Evolutionary conservation across 2,888 invertebrate species (phyloP).

Genomic region (Latrodectus elegans): DNA sequence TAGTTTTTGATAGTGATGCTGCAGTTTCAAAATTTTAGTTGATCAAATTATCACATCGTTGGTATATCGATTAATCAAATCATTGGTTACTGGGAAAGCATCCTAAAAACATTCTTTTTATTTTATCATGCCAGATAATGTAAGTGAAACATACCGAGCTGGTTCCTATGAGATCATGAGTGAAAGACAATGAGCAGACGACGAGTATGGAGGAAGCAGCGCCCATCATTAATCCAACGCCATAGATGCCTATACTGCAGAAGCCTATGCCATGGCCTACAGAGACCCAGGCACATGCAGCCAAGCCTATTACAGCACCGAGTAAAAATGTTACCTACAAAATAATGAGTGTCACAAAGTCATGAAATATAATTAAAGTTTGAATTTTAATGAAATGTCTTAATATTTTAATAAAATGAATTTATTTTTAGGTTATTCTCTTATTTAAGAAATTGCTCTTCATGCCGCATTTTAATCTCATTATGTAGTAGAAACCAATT

Average conservation of each 20-base stretch:
- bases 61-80: too few relatives aligned
- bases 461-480: too few relatives aligned
- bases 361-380: too few relatives aligned
- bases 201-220: constrained; percentile 71
- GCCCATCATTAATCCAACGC: constrained; percentile 71
- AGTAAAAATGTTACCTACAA: constrained; percentile 61
- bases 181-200: constrained; percentile 71
- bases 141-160: constrained; percentile 47
- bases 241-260: constrained; percentile 68
- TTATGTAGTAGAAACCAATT: too few relatives aligned
- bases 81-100: too few relatives aligned
- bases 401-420: too few relatives aligned
- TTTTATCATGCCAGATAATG: neutral
- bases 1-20: too few relatives aligned
- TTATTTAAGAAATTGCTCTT: too few relatives aligned
- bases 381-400: too few relatives aligned
- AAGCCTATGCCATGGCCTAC: constrained; percentile 54
- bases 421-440: too few relatives aligned
- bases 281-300: constrained; percentile 64
- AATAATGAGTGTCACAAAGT: neutral
- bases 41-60: too few relatives aligned
- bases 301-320: constrained; percentile 57
- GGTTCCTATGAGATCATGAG: constrained; percentile 72
- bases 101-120: neutral
- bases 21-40: too few relatives aligned